These are phyloP conservation scores for Dreissena polymorpha DNA, from an alignment of 1,140 invertebrate genomes.

Conservation along the genomic window DNA sequence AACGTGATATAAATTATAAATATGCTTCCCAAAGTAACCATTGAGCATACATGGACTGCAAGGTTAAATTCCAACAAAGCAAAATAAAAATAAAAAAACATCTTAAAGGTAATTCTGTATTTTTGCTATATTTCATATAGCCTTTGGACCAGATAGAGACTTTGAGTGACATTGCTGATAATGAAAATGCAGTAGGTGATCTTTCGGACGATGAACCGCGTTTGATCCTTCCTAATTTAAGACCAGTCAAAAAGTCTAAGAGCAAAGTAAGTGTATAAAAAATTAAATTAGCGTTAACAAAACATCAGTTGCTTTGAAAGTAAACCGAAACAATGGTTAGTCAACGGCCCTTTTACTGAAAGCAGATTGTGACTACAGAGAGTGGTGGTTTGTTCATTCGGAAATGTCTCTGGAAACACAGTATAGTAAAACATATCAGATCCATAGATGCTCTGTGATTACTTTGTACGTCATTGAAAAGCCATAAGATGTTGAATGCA, in stretches of 20 bases:
- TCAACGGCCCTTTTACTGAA: too few species aligned
- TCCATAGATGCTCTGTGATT: conserved; percentile 2
- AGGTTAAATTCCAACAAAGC: too few species aligned
- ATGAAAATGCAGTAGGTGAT: conserved; percentile 52
- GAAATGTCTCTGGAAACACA: background rate
- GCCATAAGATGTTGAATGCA: too few species aligned
- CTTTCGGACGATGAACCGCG: conserved; percentile 55
- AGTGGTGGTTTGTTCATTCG: background rate
- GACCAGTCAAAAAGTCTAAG: conserved; percentile 36
- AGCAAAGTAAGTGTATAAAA: conserved; percentile 45
- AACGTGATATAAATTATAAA: too few species aligned
- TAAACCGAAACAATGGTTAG: too few species aligned
- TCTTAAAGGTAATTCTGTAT: background rate
- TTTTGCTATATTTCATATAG: conserved; percentile 31
- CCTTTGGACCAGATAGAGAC: conserved; percentile 52
- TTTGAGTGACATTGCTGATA: conserved; percentile 51
- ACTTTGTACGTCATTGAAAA: too few species aligned
- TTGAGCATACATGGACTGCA: too few species aligned
- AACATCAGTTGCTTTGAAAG: too few species aligned
- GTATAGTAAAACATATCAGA: background rate
- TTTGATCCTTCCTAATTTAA: conserved; percentile 51
- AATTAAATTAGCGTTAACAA: background rate
- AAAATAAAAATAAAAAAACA: too few species aligned
- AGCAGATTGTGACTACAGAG: too few species aligned
- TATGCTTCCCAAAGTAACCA: too few species aligned